A percentile compares a stretch with the other conserved stretches of the same genome.
These are phyloP conservation scores for Athrips mouffetella DNA, from an alignment of 2,888 invertebrate species.

Conservation along the genomic window DNA sequence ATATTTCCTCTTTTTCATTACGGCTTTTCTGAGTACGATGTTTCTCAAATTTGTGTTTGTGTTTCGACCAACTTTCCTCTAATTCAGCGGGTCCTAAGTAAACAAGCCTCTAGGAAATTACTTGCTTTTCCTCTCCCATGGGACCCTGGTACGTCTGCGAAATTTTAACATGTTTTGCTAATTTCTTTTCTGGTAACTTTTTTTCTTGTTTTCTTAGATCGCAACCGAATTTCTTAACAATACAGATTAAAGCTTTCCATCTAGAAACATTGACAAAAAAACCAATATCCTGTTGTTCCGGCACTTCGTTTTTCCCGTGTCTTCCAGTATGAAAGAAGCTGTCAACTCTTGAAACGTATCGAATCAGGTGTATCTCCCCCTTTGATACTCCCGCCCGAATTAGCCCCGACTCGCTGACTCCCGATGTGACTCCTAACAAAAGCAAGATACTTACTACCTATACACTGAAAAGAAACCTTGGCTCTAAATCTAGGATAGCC, in stretches of 20 bases:
- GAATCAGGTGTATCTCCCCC: slow-evolving; percentile 9
- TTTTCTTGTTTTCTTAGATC: no score
- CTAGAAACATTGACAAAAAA: not conserved
- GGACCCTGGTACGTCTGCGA: slow-evolving; percentile 6
- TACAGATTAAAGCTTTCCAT: not conserved
- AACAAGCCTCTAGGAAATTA: slow-evolving; percentile 6
- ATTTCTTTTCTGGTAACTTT: no score
- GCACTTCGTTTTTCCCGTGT: slow-evolving; percentile 9
- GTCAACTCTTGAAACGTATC: slow-evolving; percentile 19
- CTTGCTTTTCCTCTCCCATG: not conserved
- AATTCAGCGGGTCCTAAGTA: slow-evolving; percentile 10
- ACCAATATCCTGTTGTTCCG: not conserved
- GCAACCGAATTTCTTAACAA: no score
- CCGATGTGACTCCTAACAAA: slow-evolving; percentile 30
- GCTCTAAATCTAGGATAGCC: no score
- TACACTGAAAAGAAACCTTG: no score
- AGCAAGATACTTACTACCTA: no score
- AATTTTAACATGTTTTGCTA: not conserved
- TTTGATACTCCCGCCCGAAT: slow-evolving; percentile 24
- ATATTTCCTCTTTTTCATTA: no score
- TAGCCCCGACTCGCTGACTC: slow-evolving; percentile 31
- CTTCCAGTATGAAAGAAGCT: slow-evolving; percentile 20
- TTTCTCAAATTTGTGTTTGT: no score
- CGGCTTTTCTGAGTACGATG: no score
- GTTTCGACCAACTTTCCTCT: slow-evolving; percentile 5